Conservation (phyloP, 1,140 invertebrate species). For the Drosophila ercepeae region DNA sequence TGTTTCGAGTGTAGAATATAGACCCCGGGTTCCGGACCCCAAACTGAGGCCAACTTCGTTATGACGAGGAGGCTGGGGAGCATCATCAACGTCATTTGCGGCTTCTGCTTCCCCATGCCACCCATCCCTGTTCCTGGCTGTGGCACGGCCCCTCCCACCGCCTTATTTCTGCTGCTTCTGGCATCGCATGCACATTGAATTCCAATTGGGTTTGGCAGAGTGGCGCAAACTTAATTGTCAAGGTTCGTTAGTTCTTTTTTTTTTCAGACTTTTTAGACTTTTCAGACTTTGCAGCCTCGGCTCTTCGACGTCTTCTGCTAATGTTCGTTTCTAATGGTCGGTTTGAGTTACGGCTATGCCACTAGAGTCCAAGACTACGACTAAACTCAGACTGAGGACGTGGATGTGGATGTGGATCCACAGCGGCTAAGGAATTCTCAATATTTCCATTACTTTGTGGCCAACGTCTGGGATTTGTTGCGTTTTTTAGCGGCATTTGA, state of each 20-base stretch:
- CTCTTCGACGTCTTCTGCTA: conserved; percentile 56
- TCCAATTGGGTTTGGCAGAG: conserved; percentile 79
- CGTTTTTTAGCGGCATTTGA: conserved; percentile 52
- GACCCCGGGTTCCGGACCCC: conserved; percentile 20
- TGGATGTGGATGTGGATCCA: conserved; percentile 13
- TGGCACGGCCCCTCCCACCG: conserved; percentile 9
- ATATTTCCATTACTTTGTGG: conserved; percentile 80
- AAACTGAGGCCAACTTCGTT: conserved; percentile 47
- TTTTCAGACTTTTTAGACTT: conserved; percentile 15
- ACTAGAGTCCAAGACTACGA: conserved; percentile 22
- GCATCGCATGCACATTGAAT: conserved; percentile 78
- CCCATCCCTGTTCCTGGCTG: conserved; percentile 13
- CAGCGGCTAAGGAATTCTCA: conserved; percentile 68
- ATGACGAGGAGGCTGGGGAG: conserved; percentile 47
- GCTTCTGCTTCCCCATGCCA: conserved; percentile 48
- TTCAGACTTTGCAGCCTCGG: conserved; percentile 4
- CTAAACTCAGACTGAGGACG: neutral
- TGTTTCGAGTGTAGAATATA: neutral
- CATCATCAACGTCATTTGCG: conserved; percentile 64
- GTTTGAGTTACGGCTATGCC: conserved; percentile 73
- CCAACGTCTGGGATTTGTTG: conserved; percentile 74
- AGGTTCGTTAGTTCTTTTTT: conserved; percentile 77
- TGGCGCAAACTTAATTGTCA: conserved; percentile 80
- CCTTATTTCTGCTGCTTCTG: conserved; percentile 43
- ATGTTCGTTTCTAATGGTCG: conserved; percentile 77